These are phyloP conservation scores for Troilus luridus DNA, from an alignment of 2,888 invertebrate genomes.

Conservation along the genomic window DNA sequence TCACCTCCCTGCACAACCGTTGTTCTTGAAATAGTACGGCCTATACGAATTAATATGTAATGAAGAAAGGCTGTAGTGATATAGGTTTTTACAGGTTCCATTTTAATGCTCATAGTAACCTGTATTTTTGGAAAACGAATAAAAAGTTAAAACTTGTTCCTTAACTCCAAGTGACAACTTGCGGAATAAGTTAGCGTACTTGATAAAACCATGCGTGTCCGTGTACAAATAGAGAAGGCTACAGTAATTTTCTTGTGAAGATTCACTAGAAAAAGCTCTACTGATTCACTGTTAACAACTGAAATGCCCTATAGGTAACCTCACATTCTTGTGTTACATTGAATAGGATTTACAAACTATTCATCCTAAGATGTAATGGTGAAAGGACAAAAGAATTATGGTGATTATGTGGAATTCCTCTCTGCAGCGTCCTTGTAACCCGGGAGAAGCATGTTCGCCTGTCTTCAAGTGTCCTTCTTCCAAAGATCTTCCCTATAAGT, in stretches of 20 bases:
- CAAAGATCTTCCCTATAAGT: neutral
- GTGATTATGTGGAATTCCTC: slow-evolving; percentile 26
- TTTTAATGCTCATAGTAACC: too few species aligned
- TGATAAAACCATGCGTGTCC: neutral
- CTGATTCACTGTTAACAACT: neutral
- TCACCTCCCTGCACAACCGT: too few species aligned
- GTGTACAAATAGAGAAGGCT: neutral
- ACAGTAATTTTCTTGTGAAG: neutral
- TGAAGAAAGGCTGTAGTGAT: too few species aligned
- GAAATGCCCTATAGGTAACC: neutral
- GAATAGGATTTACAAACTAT: slow-evolving; percentile 8
- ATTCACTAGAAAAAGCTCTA: neutral
- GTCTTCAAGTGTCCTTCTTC: neutral
- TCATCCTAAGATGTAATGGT: slow-evolving; percentile 19
- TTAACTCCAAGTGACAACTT: too few species aligned
- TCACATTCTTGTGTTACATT: neutral
- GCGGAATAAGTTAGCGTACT: neutral
- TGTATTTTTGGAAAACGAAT: too few species aligned
- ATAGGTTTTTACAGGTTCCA: too few species aligned
- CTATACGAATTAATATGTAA: too few species aligned
- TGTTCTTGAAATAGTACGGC: too few species aligned
- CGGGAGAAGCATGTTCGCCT: slow-evolving; percentile 19
- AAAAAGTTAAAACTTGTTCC: too few species aligned
- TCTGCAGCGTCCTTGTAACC: slow-evolving; percentile 15
- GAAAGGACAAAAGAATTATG: slow-evolving; percentile 37